Evolutionary conservation across 1,140 invertebrate species (phyloP), one percentile per base, ranked within the genome.

Genomic region (Oncopeltus fasciatus): DNA sequence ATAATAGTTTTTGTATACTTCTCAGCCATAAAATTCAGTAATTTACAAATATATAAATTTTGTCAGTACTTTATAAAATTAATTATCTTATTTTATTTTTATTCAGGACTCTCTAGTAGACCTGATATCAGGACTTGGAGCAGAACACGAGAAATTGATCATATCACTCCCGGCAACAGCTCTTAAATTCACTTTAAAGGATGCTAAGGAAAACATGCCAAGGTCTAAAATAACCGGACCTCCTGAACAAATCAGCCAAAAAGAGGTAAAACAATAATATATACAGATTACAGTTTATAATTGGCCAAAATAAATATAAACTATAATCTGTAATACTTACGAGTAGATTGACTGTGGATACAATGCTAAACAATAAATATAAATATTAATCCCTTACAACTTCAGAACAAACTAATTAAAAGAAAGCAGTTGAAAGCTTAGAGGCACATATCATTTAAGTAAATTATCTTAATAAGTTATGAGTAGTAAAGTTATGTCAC

Each of bases 41-140:
- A 24, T 3, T 27, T 27, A 57, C 12, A 57, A 57, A 8, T 8
- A 27, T 57, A 57, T 12, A 24, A 18, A 26, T 57, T 8, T 9
- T 9, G 21, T 57, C 3, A 57, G 9, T n/a, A 5, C 11, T 8
- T 57, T 24, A 57, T 2, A 5, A 8, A 38, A 38, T 38, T 14
- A 38, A 5, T 38, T 59, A 33, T 12, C 9, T 31, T 43, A 4
- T 60, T 60, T 60, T 4, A 31, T 31, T 12, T 21, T 2, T 27
- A 69, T 73, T 2, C 70, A 86, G 83, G 87, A 90, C 71, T 87
- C 85, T 26, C 74, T 88, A 27, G 80, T 89, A 29, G 87, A 90
- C 72, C 75, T 90, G 46, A 78, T 85, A 1, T 78, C 77, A 9
- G 84, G 85, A 24, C 74, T 88, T 31, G 86, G 86, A 47, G 83